Percentiles rank a stretch among this genome's conserved stretches.
Conservation (phyloP, 2,888 invertebrate species). For the Asteroscopus sphinx region DNA sequence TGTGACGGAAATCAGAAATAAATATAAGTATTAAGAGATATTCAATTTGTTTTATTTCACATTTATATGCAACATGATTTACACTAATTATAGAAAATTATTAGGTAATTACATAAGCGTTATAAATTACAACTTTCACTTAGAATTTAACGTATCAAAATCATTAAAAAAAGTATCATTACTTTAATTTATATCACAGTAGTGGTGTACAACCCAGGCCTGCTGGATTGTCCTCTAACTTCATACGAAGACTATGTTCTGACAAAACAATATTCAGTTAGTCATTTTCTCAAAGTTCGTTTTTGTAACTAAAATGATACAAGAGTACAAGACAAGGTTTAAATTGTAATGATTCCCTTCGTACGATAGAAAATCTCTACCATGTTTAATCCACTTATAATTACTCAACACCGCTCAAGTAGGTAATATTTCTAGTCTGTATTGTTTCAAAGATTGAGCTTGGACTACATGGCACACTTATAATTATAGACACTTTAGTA, state of each 20-base stretch:
- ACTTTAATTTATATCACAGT: constrained; percentile 74
- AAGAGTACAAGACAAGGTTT: too few relatives aligned
- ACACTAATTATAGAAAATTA: constrained; percentile 28
- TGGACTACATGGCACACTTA: too few relatives aligned
- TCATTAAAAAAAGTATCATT: constrained; percentile 46
- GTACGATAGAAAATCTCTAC: too few relatives aligned
- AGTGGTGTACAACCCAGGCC: constrained; percentile 46
- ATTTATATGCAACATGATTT: constrained; percentile 57
- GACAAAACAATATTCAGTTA: not conserved
- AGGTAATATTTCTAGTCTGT: too few relatives aligned
- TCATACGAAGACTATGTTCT: not conserved
- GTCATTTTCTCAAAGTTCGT: too few relatives aligned
- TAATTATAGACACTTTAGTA: too few relatives aligned
- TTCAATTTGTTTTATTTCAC: constrained; percentile 46
- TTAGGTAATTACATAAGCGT: constrained; percentile 37
- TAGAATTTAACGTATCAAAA: constrained; percentile 47
- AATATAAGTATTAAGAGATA: constrained; percentile 41
- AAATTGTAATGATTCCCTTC: too few relatives aligned
- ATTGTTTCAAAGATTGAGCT: too few relatives aligned
- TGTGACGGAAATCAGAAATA: constrained; percentile 26
- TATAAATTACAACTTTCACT: constrained; percentile 37
- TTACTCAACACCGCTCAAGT: too few relatives aligned
- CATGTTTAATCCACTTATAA: not conserved
- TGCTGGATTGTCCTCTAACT: constrained; percentile 34
- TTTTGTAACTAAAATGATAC: too few relatives aligned